These are phyloP conservation scores for Cryptotermes secundus DNA, from an alignment of 1,140 invertebrate species.

Conservation along the genomic window DNA sequence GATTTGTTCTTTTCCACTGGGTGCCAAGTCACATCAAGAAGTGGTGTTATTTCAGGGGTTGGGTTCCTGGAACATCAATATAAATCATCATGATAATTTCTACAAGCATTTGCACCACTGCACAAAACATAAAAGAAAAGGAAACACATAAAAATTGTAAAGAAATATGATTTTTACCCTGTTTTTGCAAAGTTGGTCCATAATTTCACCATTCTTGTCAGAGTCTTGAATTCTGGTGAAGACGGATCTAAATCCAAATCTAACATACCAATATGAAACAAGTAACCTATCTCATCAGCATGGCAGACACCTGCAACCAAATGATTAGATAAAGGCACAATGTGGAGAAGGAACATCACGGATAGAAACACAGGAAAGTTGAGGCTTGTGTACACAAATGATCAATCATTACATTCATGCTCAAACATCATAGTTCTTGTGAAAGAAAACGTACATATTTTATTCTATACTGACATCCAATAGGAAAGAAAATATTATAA, in stretches of 20 bases:
- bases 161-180: conserved; percentile 38
- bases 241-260: background rate
- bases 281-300: conserved; percentile 42
- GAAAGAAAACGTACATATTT: background rate
- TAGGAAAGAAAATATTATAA: no score
- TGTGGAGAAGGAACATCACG: background rate
- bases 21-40: background rate
- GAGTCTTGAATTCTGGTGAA: conserved; percentile 35
- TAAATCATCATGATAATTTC: no score
- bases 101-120: no score
- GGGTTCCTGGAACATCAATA: background rate
- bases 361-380: no score
- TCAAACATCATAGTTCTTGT: background rate
- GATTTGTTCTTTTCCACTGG: background rate
- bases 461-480: no score
- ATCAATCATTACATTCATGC: background rate
- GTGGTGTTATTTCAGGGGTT: background rate
- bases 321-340: background rate
- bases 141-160: background rate
- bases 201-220: conserved; percentile 43
- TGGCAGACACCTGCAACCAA: conserved; percentile 41
- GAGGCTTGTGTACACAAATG: background rate
- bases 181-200: conserved; percentile 52
- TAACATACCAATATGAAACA: conserved; percentile 37
- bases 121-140: no score